A percentile compares a stretch with the other conserved stretches of the same genome.
Conservation (phyloP, 2,888 invertebrate genomes). For the Euspilapteryx auroguttella region DNA sequence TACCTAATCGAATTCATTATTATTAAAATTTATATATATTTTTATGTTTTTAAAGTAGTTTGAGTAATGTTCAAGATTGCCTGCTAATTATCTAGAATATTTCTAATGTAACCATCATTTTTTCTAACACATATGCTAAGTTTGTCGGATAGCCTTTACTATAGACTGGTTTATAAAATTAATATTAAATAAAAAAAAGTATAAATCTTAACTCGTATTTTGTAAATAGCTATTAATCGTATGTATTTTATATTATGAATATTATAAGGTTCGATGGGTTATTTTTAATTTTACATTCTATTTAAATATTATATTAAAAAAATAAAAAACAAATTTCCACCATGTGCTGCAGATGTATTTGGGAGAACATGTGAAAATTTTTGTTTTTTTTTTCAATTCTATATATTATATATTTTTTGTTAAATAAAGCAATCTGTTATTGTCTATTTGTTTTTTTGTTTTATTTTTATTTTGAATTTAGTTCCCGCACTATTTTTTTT, state of each 20-base stretch:
- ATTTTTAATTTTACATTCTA: slow-evolving; percentile 56
- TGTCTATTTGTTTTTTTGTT: slow-evolving; percentile 49
- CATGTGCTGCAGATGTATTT: slow-evolving; percentile 20
- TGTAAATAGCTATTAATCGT: slow-evolving; percentile 60
- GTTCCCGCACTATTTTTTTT: slow-evolving; percentile 9
- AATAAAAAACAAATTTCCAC: slow-evolving; percentile 48
- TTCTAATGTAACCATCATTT: slow-evolving; percentile 27
- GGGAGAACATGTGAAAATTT: slow-evolving; percentile 38
- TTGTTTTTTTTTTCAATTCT: slow-evolving; percentile 49
- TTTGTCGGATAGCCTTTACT: slow-evolving; percentile 58
- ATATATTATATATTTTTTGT: slow-evolving; percentile 62
- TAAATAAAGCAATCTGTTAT: slow-evolving; percentile 62
- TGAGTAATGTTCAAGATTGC: slow-evolving; percentile 27
- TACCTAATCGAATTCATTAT: too few relatives aligned
- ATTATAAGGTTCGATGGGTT: slow-evolving; percentile 56
- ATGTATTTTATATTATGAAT: slow-evolving; percentile 60
- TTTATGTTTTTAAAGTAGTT: slow-evolving; percentile 5
- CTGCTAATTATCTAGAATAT: slow-evolving; percentile 34
- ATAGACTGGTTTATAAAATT: slow-evolving; percentile 59
- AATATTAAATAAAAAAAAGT: slow-evolving; percentile 30
- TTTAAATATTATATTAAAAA: too few relatives aligned
- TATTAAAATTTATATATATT: too few relatives aligned
- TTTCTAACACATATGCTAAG: slow-evolving; percentile 54
- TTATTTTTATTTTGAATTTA: slow-evolving; percentile 36
- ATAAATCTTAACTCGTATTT: slow-evolving; percentile 57